Evolutionary conservation across 2,888 invertebrate species (phyloP).

Genomic region (Saturnia japonica): DNA sequence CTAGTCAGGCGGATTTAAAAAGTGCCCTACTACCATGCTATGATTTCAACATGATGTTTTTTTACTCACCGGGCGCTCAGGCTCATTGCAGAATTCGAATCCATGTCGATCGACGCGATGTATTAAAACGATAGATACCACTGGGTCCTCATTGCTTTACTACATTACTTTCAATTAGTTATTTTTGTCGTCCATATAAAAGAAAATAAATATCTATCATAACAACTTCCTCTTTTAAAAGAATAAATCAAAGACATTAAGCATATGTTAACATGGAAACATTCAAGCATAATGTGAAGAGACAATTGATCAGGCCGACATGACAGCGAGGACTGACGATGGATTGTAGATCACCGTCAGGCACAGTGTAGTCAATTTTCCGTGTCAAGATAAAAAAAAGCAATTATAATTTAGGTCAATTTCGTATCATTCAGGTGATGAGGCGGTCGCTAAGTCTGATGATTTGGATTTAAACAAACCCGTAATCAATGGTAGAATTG

Average conservation of each 20-base stretch:
- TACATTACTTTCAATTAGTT: background rate
- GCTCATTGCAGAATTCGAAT: background rate
- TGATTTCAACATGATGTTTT: no score
- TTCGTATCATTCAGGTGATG: constrained; percentile 42
- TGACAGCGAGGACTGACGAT: no score
- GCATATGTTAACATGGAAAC: no score
- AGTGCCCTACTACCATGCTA: no score
- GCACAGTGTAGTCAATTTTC: no score
- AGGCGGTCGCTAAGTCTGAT: constrained; percentile 41
- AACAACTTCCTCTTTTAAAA: no score
- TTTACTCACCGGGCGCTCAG: background rate
- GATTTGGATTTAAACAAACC: constrained; percentile 56
- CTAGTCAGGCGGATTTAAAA: no score
- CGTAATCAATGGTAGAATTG: constrained; percentile 53
- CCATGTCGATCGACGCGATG: background rate
- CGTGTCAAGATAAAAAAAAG: no score
- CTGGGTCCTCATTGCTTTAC: background rate
- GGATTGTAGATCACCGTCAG: no score
- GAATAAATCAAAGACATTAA: no score
- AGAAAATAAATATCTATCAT: background rate
- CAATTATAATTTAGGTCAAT: background rate
- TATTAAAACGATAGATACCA: background rate
- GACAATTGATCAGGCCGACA: no score
- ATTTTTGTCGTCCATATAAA: background rate
- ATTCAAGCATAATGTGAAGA: no score